Base-by-base conservation (phyloP, 2,113 vertebrate species). In the Syngnathoides biaculeatus region DNA sequence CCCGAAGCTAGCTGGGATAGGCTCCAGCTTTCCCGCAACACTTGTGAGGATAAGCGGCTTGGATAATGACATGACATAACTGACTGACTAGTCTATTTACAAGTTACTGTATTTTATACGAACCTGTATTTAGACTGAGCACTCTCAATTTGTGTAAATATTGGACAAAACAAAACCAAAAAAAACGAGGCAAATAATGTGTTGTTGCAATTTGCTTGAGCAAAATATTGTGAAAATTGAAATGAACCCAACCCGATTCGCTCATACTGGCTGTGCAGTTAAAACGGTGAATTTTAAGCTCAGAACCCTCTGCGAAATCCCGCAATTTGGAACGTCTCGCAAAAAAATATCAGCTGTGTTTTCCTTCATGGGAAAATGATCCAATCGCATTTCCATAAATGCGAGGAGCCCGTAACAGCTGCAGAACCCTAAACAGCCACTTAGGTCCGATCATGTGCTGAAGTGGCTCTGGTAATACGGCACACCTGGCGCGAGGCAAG, bases 401-500 rank as follows among this genome's bases (percentile, higher is more conserved):
- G 56, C 48, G 73, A 60, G n/a, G n/a, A n/a, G n/a, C 35, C 69
- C 83, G 70, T 64, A 72, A 71, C 77, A 84, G 76, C 71, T 79
- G 75, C 76, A 80, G 60, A 60, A 69, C 64, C 38, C 43, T 58
- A 75, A 87, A 67, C 68, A 75, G 64, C 57, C 77, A 76, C 71
- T 84, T 77, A 79, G 62, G 77, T 83, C 72, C 72, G 79, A 82
- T 85, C 82, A 82, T 86, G 75, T 83, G 66, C 80, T 79, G 77
- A 78, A 77, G 67, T 48, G 64, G 82, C 77, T 81, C 62, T 78
- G 75, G 80, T 78, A 77, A 73, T 84, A 83, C 84, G 78, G 83
- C 68, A 83, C 89, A 90, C 88, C 90, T 89, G 91, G 86, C 69
- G 83, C 75, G 77, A 83, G 80, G 80, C 65, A 72, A 77, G 80